Conservation (phyloP, 1,140 invertebrate species). For the Apis laboriosa region DNA sequence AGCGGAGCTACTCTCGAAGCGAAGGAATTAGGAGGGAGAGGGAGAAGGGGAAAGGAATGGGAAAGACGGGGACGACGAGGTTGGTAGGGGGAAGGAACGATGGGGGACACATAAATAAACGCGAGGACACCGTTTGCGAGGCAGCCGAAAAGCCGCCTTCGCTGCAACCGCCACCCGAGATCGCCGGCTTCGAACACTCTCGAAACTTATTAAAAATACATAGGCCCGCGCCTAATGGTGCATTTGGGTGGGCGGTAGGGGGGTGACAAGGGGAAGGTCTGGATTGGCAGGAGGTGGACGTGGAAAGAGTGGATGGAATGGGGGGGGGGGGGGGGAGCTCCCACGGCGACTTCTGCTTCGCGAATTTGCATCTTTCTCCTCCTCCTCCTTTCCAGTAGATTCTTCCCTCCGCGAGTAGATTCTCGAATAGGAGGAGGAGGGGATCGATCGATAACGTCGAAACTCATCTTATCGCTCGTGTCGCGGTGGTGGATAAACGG, state of each 20-base stretch:
- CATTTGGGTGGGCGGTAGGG: slow-evolving; percentile 66
- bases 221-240: slow-evolving; percentile 73
- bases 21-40: slow-evolving; percentile 9
- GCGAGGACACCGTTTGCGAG: slow-evolving; percentile 74
- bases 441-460: neutral
- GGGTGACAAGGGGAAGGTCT: slow-evolving; percentile 22
- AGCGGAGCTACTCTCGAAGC: slow-evolving; percentile 38
- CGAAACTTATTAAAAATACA: slow-evolving; percentile 79
- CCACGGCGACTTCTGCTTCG: slow-evolving; percentile 54
- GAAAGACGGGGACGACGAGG: neutral
- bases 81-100: neutral
- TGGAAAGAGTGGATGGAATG: slow-evolving; percentile 30
- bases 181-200: slow-evolving; percentile 68
- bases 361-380: slow-evolving; percentile 59
- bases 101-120: slow-evolving; percentile 75
- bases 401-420: slow-evolving; percentile 2
- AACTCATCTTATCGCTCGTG: neutral
- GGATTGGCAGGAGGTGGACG: slow-evolving; percentile 58
- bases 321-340: slow-evolving; percentile 38
- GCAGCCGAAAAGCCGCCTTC: slow-evolving; percentile 75
- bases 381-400: neutral
- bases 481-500: too few species aligned
- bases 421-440: slow-evolving; percentile 13
- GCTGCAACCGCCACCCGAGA: slow-evolving; percentile 65
- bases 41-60: neutral